These are phyloP conservation scores for Gephyroberyx darwinii DNA, from an alignment of 2,797 vertebrate genomes.

Conservation along the genomic window DNA sequence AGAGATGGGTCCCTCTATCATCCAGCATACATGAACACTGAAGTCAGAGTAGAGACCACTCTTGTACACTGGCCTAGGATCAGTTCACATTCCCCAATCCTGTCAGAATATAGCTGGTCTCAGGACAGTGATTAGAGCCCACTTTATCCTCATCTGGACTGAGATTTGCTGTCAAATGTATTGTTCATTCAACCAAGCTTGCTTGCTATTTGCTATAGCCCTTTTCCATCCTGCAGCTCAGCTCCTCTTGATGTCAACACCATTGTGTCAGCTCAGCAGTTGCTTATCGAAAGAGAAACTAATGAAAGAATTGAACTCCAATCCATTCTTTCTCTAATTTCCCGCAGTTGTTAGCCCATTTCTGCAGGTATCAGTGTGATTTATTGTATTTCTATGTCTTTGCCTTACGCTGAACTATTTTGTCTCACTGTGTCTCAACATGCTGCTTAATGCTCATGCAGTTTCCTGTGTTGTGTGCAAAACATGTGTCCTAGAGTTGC, in stretches of 20 bases:
- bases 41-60: conserved; percentile 38
- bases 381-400: conserved; percentile 57
- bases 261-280: conserved; percentile 59
- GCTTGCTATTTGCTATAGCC: conserved; percentile 65
- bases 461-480: conserved; percentile 43
- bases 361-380: conserved; percentile 19
- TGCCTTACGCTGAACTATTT: conserved; percentile 70
- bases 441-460: conserved; percentile 65
- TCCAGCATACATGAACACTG: conserved; percentile 54
- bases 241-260: conserved; percentile 69
- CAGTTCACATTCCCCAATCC: conserved; percentile 32
- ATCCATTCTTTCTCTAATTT: conserved; percentile 29
- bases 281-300: conserved; percentile 61
- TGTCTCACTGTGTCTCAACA: conserved; percentile 55
- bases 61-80: conserved; percentile 42
- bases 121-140: conserved; percentile 53
- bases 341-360: conserved; percentile 27
- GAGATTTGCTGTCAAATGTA: conserved; percentile 42
- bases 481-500: conserved; percentile 57
- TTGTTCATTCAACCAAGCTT: conserved; percentile 56
- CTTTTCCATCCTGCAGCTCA: conserved; percentile 61
- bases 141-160: conserved; percentile 45
- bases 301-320: conserved; percentile 46
- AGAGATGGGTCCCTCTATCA: conserved; percentile 53
- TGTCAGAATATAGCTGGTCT: conserved; percentile 45